Percentiles rank a stretch among this genome's conserved stretches.
These are phyloP conservation scores for Zaprionus capensis DNA, from an alignment of 1,140 invertebrate genomes.

Conservation along the genomic window DNA sequence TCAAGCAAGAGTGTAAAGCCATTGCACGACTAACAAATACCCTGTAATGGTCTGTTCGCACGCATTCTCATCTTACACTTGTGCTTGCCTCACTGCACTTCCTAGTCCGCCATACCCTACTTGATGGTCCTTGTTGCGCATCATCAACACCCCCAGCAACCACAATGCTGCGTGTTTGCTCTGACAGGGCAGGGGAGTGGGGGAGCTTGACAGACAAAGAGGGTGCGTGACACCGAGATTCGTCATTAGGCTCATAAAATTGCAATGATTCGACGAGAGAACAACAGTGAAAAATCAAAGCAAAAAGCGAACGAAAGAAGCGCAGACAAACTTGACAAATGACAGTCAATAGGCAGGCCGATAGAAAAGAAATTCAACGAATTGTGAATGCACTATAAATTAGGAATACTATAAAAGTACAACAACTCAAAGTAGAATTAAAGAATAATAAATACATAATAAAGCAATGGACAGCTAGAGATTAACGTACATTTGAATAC, in stretches of 20 bases:
- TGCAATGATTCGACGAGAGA: slow-evolving; percentile 59
- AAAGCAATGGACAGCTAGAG: too few species aligned
- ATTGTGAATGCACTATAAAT: slow-evolving; percentile 18
- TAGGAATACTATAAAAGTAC: background rate
- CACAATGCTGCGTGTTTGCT: background rate
- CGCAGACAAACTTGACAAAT: slow-evolving; percentile 49
- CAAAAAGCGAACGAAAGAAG: slow-evolving; percentile 4
- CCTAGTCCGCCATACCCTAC: background rate
- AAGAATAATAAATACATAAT: background rate
- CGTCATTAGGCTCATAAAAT: slow-evolving; percentile 75
- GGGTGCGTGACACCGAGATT: slow-evolving; percentile 53
- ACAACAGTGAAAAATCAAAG: slow-evolving; percentile 20
- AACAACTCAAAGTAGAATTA: background rate
- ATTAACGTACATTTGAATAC: too few species aligned
- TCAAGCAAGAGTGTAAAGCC: background rate
- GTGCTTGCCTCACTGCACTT: background rate
- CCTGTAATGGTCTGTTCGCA: background rate
- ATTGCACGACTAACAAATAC: slow-evolving; percentile 12
- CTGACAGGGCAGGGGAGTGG: background rate
- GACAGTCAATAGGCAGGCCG: slow-evolving; percentile 16
- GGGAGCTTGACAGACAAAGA: slow-evolving; percentile 1
- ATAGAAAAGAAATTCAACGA: background rate
- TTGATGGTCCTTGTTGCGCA: background rate
- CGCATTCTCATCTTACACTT: background rate
- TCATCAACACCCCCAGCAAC: slow-evolving; percentile 2